These are phyloP conservation scores for Drosophila teissieri DNA, from an alignment of 1,140 invertebrate species.

Conservation along the genomic window DNA sequence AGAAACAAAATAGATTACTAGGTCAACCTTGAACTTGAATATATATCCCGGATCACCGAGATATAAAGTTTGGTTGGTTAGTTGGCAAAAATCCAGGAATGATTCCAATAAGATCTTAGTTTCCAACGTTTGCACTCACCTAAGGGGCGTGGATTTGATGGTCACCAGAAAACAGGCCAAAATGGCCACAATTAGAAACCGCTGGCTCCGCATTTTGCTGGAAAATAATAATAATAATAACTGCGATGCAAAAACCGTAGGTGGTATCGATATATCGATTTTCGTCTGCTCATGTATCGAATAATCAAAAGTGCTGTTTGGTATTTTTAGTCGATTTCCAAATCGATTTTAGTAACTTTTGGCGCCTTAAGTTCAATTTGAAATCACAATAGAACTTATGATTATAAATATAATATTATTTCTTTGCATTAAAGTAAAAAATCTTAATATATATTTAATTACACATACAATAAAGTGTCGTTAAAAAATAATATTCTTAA, in stretches of 20 bases:
- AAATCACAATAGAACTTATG: too few species aligned
- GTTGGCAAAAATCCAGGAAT: constrained; percentile 4
- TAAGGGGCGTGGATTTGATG: constrained; percentile 25
- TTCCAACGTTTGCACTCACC: constrained; percentile 14
- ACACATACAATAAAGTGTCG: too few species aligned
- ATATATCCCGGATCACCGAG: neutral
- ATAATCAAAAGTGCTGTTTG: neutral
- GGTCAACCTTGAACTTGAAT: constrained; percentile 50
- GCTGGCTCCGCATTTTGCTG: constrained; percentile 39
- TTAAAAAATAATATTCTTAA: too few species aligned
- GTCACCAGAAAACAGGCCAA: constrained; percentile 30
- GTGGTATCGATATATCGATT: constrained; percentile 1
- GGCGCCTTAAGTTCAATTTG: too few species aligned
- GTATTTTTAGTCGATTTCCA: constrained; percentile 4
- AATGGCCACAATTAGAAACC: constrained; percentile 26
- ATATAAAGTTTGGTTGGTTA: neutral
- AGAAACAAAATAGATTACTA: neutral
- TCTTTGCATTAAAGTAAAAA: too few species aligned
- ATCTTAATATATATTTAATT: too few species aligned
- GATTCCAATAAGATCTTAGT: neutral
- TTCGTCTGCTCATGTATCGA: too few species aligned
- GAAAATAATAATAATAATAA: constrained; percentile 45
- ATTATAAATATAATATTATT: too few species aligned
- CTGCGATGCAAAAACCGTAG: constrained; percentile 18
- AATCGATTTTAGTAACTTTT: neutral